Evolutionary conservation across 2,113 vertebrate species (phyloP).

Genomic region (Alouatta palliata): DNA sequence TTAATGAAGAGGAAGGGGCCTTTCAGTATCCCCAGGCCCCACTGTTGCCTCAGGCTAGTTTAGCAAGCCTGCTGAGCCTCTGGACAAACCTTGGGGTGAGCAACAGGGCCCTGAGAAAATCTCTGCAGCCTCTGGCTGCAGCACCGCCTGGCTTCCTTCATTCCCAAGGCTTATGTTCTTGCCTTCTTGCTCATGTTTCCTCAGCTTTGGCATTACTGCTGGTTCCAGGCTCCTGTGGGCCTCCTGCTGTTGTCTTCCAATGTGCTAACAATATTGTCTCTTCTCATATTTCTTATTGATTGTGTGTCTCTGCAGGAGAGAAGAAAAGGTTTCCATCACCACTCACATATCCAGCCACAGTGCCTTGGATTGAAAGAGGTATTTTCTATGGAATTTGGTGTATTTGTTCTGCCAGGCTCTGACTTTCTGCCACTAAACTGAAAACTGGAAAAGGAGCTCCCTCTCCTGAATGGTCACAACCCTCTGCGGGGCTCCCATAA

Average conservation of each 20-base stretch:
- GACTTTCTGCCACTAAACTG: neutral
- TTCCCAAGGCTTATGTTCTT: neutral
- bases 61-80: neutral
- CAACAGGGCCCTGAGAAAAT: neutral
- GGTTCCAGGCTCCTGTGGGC: neutral
- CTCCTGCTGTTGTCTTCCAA: neutral
- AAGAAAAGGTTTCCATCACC: neutral
- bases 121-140: neutral
- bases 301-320: constrained; percentile 24
- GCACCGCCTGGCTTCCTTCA: neutral
- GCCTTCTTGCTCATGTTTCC: neutral
- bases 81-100: neutral
- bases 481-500: neutral
- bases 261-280: constrained; percentile 38
- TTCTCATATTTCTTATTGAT: constrained; percentile 53
- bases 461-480: neutral
- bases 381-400: constrained; percentile 13
- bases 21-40: neutral
- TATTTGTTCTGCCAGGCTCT: neutral
- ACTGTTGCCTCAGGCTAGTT: neutral
- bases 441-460: neutral
- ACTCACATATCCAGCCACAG: constrained; percentile 22
- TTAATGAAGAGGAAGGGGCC: neutral
- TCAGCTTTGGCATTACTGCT: neutral
- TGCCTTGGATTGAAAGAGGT: constrained; percentile 29